phyloP scores from a whole-genome alignment of 2,113 vertebrate genomes.

The Perca flavescens region DNA sequence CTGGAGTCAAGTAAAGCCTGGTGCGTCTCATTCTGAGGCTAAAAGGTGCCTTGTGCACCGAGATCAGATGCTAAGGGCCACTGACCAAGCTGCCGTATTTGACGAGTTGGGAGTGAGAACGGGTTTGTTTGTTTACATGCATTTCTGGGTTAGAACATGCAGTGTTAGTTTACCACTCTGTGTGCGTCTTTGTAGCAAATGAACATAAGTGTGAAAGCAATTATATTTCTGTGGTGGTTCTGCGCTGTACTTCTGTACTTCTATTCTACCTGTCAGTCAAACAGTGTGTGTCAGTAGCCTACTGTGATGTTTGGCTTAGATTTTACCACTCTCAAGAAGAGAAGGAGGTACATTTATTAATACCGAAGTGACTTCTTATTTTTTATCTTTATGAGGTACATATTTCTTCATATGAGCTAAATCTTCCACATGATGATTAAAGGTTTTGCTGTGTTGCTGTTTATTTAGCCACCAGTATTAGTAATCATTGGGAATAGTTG shows the following conservation, averaged over 20 bases:
- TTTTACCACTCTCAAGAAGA: no score
- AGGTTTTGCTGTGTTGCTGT: neutral
- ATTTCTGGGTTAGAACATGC: no score
- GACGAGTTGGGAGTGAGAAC: no score
- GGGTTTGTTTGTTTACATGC: no score
- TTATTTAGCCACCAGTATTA: conserved; percentile 12
- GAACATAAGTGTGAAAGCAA: neutral
- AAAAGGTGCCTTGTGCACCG: no score
- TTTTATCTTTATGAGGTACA: neutral
- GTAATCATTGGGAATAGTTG: neutral
- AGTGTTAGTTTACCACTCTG: no score
- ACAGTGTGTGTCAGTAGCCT: neutral
- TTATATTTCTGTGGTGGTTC: neutral
- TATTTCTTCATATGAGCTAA: neutral
- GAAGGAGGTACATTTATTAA: neutral
- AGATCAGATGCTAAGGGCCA: no score
- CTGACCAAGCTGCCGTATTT: no score
- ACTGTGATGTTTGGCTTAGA: neutral
- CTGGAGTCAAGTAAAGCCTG: no score
- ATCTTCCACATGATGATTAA: neutral
- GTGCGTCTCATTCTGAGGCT: no score
- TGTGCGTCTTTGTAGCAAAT: neutral
- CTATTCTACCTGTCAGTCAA: neutral
- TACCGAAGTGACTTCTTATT: neutral
- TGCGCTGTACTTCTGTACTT: neutral